These are phyloP conservation scores for Calliopsis andreniformis DNA, from an alignment of 1,140 invertebrate species.

Conservation along the genomic window DNA sequence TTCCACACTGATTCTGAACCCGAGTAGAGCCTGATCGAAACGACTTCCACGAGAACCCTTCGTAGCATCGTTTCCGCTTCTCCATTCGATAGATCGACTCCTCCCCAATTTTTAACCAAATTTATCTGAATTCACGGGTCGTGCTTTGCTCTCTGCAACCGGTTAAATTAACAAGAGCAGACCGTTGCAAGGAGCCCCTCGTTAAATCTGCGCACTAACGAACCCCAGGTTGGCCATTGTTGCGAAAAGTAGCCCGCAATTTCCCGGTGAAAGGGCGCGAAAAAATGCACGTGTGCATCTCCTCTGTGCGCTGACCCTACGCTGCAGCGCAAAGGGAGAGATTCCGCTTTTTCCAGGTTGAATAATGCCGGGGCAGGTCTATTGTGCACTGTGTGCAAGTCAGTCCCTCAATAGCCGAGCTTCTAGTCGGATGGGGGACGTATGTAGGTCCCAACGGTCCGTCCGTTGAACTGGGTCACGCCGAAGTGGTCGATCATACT, in stretches of 20 bases:
- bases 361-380: conserved; percentile 59
- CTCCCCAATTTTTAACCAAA: not conserved
- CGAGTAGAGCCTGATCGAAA: no score
- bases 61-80: no score
- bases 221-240: conserved; percentile 37
- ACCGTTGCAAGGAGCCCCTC: conserved; percentile 22
- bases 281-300: conserved; percentile 47
- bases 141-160: not conserved
- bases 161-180: conserved; percentile 20
- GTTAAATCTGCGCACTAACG: conserved; percentile 41
- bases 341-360: conserved; percentile 58
- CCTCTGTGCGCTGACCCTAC: conserved; percentile 5
- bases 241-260: conserved; percentile 41
- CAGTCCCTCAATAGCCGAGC: conserved; percentile 62
- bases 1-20: not conserved
- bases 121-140: not conserved
- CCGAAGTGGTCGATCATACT: conserved; percentile 69
- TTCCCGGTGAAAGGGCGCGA: conserved; percentile 50
- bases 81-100: no score
- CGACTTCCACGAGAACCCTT: no score
- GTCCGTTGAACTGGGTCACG: conserved; percentile 72
- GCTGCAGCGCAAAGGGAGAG: conserved; percentile 18
- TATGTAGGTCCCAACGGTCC: conserved; percentile 63
- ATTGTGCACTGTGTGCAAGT: conserved; percentile 69
- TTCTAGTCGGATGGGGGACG: conserved; percentile 43